Evolutionary conservation across 2,888 invertebrate genomes (phyloP), one percentile per base, ranked within the genome.

Genomic region (Meiosimyza decipiens): DNA sequence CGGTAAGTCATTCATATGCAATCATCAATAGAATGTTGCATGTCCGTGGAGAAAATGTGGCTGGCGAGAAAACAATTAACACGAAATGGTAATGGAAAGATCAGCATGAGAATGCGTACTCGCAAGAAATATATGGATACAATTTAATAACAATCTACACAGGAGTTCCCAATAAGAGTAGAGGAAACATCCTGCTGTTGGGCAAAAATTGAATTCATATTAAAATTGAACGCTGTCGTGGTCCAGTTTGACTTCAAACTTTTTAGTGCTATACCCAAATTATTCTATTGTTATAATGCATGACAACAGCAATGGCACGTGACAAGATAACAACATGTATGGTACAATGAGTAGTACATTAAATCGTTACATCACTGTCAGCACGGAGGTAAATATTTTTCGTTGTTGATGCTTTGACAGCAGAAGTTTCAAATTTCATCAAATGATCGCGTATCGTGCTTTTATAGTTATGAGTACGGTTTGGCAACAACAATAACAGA

Each of bases 391-490:
- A n/a, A 5, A 28, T 40, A 40, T 6, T 6, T 28, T 40, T 40
- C 9, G 40, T 40, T 40, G 40, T 40, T 40, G 40, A 40, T 40
- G 40, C 40, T 40, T 40, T 40, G 40, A 47, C 33, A 22, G 18
- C 15, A 16, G 52, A 70, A 54, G 70, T 63, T 40, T 70, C 70
- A 18, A 54, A 63, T 70, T 70, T 62, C 70, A 33, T 62, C 70
- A 50, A 59, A 62, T 54, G 49, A 51, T 52, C 16, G 60, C 60
- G 12, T 47, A 55, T 67, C 54, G 55, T 57, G 22, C 40, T 40
- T 57, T 57, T 18, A n/a, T 67, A 47, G 51, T 60, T 69, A 28
- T 15, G 60, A 60, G 5, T n/a, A 33, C 50, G 15, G 33, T 16
- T 6, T 22, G 49, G 47, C 15, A 51, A 33, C 51, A 69, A 13